Base-by-base conservation (phyloP, 2,888 invertebrate species). In the Bimastos eiseni region DNA sequence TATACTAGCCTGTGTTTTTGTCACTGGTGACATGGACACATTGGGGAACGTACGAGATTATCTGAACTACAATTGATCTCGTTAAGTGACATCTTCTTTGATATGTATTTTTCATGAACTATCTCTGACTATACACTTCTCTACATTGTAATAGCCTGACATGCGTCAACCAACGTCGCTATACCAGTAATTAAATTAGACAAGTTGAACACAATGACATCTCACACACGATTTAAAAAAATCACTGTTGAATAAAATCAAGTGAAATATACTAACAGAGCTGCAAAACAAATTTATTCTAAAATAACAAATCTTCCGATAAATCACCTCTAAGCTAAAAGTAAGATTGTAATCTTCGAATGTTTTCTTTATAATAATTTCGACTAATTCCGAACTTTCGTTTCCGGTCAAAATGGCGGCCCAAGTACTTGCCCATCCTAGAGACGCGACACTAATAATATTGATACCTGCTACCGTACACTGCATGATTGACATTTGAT, bases 401-500 rank as follows among this genome's bases (percentile, higher is more conserved):
- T 24, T 86, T 86, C 86, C 86, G 86, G 86, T 86, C 24, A 86
- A 86, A 86, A 86, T 86, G 86, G 86, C 86, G 86, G 24, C 86
- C 37, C 36, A 34, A 37, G 37, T 37, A 19, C 34, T 86, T 86
- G 86, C 36, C 86, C 36, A 86, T 6, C 70, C 13, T 70, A 70
- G 70, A 70, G 70, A 70, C 70, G n/a, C 11, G 0, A 70, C 70
- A 70, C 70, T n/a, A 70, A 70, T 6, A 41, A 41, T 41, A 41
- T 55, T 24, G 49, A 21, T 13, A 3, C 17, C 49, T 11, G 6
- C 21, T 24, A 49, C 6, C 49, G 2, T 44, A 19, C 15, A 44
- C n/a, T n/a, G n/a, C n/a, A n/a, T n/a, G n/a, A n/a, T n/a, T n/a
- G n/a, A n/a, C n/a, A n/a, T n/a, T n/a, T 13, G 2, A 19, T 5